Percentiles rank a stretch among this genome's conserved stretches.
Conservation (phyloP, 1,140 invertebrate genomes). For the Coelopa frigida region DNA sequence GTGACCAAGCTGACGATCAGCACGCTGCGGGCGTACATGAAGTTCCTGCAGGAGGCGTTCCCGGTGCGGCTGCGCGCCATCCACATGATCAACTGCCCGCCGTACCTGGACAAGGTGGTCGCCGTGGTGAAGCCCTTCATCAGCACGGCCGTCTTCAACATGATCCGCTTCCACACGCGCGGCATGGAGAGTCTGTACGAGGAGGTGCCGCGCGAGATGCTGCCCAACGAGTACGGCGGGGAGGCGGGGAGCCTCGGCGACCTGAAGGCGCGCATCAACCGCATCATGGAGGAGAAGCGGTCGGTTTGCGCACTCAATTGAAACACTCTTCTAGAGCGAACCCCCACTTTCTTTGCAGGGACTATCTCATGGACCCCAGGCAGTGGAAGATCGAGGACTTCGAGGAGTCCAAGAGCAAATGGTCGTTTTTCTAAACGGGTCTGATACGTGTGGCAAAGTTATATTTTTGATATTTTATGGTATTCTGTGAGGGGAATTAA, state of each 20-base stretch:
- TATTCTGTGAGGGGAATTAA: no score
- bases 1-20: slow-evolving; percentile 55
- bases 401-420: no score
- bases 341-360: slow-evolving; percentile 16
- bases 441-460: no score
- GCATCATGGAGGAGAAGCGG: slow-evolving; percentile 33
- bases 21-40: slow-evolving; percentile 46
- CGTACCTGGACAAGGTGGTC: slow-evolving; percentile 56
- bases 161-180: slow-evolving; percentile 53
- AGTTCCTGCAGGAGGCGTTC: slow-evolving; percentile 58
- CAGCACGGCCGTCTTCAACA: slow-evolving; percentile 52
- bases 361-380: slow-evolving; percentile 33
- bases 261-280: slow-evolving; percentile 51
- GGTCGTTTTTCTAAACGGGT: no score
- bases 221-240: slow-evolving; percentile 61
- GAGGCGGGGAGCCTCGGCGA: slow-evolving; percentile 49
- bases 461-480: no score
- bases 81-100: slow-evolving; percentile 60
- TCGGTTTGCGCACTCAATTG: no score
- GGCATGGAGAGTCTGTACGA: slow-evolving; percentile 54
- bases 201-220: slow-evolving; percentile 53
- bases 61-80: slow-evolving; percentile 66
- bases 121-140: slow-evolving; percentile 58
- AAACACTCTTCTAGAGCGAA: no score
- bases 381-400: slow-evolving; percentile 30